These are phyloP conservation scores for Bucorvus abyssinicus DNA, from an alignment of 2,797 vertebrate genomes.

Conservation along the genomic window DNA sequence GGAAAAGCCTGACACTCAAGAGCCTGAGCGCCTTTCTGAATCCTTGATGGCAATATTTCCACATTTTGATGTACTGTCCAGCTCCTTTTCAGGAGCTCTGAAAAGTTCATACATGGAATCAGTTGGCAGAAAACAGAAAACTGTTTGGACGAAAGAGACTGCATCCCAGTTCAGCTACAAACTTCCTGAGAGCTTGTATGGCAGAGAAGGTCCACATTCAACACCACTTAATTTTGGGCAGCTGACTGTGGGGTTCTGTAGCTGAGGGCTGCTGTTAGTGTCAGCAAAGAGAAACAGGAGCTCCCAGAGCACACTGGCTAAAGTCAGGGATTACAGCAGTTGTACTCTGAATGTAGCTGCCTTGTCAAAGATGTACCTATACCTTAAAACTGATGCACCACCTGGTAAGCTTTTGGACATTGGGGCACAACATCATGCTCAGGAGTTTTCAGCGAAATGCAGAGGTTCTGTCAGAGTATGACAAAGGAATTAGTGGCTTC, in stretches of 20 bases:
- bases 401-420: not conserved
- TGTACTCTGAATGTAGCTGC: not conserved
- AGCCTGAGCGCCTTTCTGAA: not conserved
- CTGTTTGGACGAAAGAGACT: not conserved
- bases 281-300: not conserved
- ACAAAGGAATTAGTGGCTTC: not conserved
- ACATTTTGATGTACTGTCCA: not conserved
- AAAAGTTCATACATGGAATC: not conserved
- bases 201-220: not conserved
- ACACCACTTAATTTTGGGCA: not conserved
- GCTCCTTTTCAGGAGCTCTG: not conserved
- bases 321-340: not conserved
- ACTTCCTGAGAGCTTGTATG: not conserved
- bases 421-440: accelerated
- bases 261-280: not conserved
- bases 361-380: not conserved
- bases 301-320: not conserved
- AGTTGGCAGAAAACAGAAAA: not conserved
- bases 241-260: not conserved
- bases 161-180: not conserved
- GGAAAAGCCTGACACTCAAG: not conserved
- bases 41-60: not conserved
- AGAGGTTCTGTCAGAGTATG: not conserved
- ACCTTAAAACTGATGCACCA: not conserved
- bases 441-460: not conserved